phyloP scores from a whole-genome alignment of 2,113 vertebrate genomes.

The Polypterus senegalus region DNA sequence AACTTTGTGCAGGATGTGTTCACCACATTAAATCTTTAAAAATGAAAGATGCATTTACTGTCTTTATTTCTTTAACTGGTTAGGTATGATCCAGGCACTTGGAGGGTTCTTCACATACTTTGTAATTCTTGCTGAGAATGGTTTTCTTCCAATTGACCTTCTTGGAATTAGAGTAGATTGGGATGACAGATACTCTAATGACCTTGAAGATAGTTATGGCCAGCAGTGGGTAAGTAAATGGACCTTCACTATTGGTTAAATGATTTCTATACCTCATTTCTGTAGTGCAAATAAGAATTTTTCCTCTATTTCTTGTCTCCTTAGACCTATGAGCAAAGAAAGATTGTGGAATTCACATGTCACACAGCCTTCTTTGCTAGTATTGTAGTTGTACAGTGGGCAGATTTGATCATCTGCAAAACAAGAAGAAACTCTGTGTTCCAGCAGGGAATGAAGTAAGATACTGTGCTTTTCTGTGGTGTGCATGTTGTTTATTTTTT shows the following conservation, averaged over 20 bases:
- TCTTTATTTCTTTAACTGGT: too few species aligned
- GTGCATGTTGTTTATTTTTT: too few species aligned
- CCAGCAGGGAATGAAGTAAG: conserved; percentile 82
- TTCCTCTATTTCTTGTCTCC: background rate
- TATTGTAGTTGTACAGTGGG: conserved; percentile 77
- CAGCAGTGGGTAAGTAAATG: conserved; percentile 61
- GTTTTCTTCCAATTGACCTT: conserved; percentile 53
- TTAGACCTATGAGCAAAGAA: conserved; percentile 74
- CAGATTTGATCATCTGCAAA: conserved; percentile 75
- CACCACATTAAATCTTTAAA: too few species aligned
- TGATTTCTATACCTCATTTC: background rate
- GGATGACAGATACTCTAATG: conserved; percentile 64
- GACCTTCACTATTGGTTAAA: background rate
- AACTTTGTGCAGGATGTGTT: too few species aligned
- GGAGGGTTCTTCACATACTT: conserved; percentile 75
- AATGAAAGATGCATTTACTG: too few species aligned
- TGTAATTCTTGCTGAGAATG: conserved; percentile 65
- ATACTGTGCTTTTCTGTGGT: background rate
- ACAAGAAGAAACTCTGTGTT: conserved; percentile 75
- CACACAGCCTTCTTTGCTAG: conserved; percentile 76
- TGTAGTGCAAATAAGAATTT: background rate
- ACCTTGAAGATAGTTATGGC: conserved; percentile 69
- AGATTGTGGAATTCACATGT: conserved; percentile 77
- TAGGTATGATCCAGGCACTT: conserved; percentile 78
- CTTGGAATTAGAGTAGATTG: conserved; percentile 58